Evolutionary conservation across 1,140 invertebrate genomes (phyloP).

Genomic region (Leptinotarsa undecemlineata): DNA sequence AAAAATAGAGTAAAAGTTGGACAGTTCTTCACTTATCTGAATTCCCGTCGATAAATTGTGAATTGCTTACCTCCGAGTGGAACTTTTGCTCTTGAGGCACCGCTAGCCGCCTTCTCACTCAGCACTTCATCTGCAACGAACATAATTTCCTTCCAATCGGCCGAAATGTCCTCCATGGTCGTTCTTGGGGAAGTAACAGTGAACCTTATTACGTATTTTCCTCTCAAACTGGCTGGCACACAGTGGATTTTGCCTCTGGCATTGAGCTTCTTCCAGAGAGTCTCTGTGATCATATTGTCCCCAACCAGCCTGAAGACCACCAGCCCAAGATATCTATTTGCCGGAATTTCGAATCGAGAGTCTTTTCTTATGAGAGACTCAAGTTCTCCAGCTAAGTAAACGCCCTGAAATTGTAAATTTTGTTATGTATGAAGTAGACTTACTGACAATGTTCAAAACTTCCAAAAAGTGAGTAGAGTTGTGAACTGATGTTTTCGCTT

Average conservation of each 20-base stretch:
- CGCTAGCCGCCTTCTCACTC: slow-evolving; percentile 57
- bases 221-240: slow-evolving; percentile 88
- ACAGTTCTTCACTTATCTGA: too few relatives aligned
- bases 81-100: slow-evolving; percentile 63
- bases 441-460: too few relatives aligned
- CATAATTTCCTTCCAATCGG: slow-evolving; percentile 89
- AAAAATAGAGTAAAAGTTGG: background rate
- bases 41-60: too few relatives aligned
- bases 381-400: slow-evolving; percentile 87
- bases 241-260: slow-evolving; percentile 85
- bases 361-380: slow-evolving; percentile 82
- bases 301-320: slow-evolving; percentile 91
- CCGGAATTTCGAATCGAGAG: slow-evolving; percentile 86
- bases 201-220: slow-evolving; percentile 89
- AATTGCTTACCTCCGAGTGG: slow-evolving; percentile 70
- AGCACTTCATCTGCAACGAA: slow-evolving; percentile 76
- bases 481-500: too few relatives aligned
- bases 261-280: slow-evolving; percentile 84
- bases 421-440: too few relatives aligned
- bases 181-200: slow-evolving; percentile 91
- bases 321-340: slow-evolving; percentile 81
- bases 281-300: slow-evolving; percentile 83
- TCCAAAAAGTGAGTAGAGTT: too few relatives aligned
- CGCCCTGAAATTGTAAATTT: slow-evolving; percentile 50
- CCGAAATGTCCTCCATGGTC: slow-evolving; percentile 83